Base-by-base conservation (phyloP, 2,888 invertebrate genomes). In the Maniola hyperantus region DNA sequence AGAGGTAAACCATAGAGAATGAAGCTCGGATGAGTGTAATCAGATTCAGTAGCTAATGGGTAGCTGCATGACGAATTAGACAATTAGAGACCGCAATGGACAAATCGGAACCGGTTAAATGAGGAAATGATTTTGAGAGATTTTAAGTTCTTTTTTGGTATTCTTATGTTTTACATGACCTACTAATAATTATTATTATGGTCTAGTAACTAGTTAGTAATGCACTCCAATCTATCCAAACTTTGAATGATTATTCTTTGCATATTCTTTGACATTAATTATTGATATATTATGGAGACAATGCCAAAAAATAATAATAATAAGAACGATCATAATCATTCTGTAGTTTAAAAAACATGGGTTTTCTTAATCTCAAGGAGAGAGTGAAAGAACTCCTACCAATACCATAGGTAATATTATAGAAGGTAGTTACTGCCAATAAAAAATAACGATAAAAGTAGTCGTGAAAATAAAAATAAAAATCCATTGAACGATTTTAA, bases 1-100 rank as follows among this genome's bases (percentile, higher is more conserved):
- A 71, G 72, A 77, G 79, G 85, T 76, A 81, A 81, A 87, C 88
- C 88, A 83, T 85, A 84, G 81, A 83, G 75, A 89, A 89, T 89
- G 78, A 71, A 77, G 78, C 78, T 79, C 76, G 75, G 76, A 81
- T 33, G 82, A 81, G 67, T 68, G 74, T 71, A 75, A 77, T 76
- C 75, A 77, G 72, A 73, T 73, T 65, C 76, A 69, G 76, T 73
- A 73, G 75, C 76, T 88, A 85, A 88, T 88, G 81, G 81, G 76
- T 84, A 85, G 87, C 83, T 74, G 87, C 72, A 66, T 71, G 84
- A 81, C 89, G 84, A 90, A 76, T 76, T 65, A 59, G 53, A 71
- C 71, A 72, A 74, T 75, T 73, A 65, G 46, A 71, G 62, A 54
- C 57, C 54, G 39, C 51, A 62, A 55, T 67, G 68, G 46, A 68